Conservation (phyloP, 2,888 invertebrate genomes). For the Lepidonotus clava region DNA sequence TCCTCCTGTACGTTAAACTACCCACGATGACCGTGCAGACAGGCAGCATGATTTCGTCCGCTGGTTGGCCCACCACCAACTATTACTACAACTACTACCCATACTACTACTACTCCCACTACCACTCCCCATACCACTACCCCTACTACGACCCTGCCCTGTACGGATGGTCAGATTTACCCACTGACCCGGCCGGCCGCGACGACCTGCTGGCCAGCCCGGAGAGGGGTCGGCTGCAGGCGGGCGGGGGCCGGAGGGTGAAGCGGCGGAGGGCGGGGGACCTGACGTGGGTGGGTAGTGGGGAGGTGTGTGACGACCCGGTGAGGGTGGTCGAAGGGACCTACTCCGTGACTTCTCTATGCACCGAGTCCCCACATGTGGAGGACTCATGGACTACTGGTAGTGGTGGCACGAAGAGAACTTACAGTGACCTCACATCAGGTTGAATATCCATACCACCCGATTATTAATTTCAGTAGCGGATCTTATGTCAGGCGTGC, state of each 20-base stretch:
- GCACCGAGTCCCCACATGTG: no score
- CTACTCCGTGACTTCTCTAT: no score
- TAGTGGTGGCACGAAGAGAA: no score
- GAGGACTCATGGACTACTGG: no score
- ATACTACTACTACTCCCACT: background rate
- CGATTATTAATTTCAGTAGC: no score
- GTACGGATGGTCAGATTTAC: background rate
- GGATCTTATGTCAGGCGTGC: no score
- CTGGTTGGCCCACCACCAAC: background rate
- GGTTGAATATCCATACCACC: no score
- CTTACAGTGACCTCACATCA: no score
- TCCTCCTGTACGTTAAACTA: no score
- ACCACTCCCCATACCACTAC: background rate
- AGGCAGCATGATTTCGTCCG: no score
- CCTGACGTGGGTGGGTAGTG: background rate
- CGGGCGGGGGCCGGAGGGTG: background rate
- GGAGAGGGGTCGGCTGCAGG: background rate
- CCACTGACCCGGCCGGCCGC: background rate
- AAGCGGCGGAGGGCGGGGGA: background rate
- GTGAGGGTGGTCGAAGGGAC: no score
- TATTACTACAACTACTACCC: background rate
- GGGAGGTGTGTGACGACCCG: background rate
- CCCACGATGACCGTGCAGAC: no score
- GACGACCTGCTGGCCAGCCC: background rate
- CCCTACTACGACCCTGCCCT: background rate